These are phyloP conservation scores for Lochmaea crataegi DNA, from an alignment of 2,888 invertebrate species.

Conservation along the genomic window DNA sequence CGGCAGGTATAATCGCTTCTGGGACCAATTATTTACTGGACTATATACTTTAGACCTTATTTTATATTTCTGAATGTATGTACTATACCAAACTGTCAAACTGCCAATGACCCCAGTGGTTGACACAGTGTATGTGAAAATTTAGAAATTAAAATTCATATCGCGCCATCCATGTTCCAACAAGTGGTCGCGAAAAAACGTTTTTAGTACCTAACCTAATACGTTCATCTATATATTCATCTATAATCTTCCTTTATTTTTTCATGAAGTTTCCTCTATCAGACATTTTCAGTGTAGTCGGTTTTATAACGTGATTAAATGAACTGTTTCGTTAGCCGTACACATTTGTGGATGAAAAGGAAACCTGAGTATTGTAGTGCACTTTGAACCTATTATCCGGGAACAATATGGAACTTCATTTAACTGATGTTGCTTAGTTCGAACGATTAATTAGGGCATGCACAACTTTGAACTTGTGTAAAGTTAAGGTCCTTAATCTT, in stretches of 20 bases:
- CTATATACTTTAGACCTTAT: no score
- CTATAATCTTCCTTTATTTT: background rate
- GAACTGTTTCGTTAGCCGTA: background rate
- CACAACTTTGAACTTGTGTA: conserved; percentile 19
- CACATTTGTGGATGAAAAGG: conserved; percentile 1
- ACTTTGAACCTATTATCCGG: background rate
- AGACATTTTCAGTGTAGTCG: background rate
- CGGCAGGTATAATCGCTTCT: no score
- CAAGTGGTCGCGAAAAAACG: no score
- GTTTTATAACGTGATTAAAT: background rate
- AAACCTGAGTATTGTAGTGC: conserved; percentile 7
- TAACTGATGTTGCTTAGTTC: conserved; percentile 16
- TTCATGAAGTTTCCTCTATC: background rate
- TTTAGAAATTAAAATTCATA: no score
- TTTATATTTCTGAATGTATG: no score
- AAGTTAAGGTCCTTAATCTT: conserved; percentile 13
- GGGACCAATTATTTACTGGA: no score
- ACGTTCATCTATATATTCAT: background rate
- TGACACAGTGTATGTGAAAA: no score
- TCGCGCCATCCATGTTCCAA: no score
- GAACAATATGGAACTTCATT: conserved; percentile 9
- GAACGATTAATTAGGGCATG: conserved; percentile 5
- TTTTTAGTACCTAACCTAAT: no score
- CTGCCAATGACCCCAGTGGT: no score
- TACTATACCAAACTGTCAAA: no score